phyloP scores from a whole-genome alignment of 2,797 vertebrate species.

The Capromys pilorides region DNA sequence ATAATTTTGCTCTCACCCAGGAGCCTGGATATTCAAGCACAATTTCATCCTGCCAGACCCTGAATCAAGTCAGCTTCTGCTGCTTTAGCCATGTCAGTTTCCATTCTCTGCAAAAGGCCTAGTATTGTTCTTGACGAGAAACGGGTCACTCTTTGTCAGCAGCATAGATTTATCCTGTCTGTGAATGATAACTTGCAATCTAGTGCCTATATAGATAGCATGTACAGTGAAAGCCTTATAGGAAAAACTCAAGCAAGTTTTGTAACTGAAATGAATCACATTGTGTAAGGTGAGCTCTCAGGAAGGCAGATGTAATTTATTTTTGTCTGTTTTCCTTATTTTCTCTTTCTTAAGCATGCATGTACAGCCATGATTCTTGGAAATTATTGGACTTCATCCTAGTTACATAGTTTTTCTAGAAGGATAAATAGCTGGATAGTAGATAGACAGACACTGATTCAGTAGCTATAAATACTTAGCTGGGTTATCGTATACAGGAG shows the following conservation, averaged over 20 bases:
- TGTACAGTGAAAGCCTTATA: neutral
- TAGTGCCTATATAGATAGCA: neutral
- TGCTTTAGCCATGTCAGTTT: neutral
- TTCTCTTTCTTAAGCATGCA: neutral
- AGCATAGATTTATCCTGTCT: neutral
- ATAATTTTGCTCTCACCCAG: neutral
- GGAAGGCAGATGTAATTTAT: neutral
- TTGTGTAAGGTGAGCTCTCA: slow-evolving; percentile 24
- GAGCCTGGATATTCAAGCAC: neutral
- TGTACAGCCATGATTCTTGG: neutral
- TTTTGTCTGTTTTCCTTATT: neutral
- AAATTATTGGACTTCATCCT: neutral
- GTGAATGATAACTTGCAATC: neutral
- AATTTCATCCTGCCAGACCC: neutral
- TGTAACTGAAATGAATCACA: neutral
- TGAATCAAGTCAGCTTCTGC: neutral
- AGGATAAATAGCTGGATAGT: neutral
- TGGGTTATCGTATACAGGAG: neutral
- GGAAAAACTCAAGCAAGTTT: neutral
- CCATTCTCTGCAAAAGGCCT: neutral
- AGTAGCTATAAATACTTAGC: neutral
- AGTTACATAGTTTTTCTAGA: neutral
- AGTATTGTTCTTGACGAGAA: neutral
- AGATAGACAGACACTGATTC: neutral
- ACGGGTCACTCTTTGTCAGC: neutral